Conservation (phyloP, 2,888 invertebrate species). For the Tipula lateralis region DNA sequence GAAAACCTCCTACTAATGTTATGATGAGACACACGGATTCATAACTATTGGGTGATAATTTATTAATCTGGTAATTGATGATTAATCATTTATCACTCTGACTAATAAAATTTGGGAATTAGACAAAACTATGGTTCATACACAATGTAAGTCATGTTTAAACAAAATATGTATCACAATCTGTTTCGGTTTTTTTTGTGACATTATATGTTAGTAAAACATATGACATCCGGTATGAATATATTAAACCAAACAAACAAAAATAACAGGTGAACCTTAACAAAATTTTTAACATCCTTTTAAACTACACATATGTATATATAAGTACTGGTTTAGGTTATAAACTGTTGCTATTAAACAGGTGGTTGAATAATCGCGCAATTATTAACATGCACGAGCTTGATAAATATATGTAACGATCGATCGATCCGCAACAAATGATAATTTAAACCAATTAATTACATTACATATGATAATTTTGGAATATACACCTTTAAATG, state of each 20-base stretch:
- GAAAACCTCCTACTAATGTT: not conserved
- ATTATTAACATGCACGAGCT: not conserved
- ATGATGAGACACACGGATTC: not conserved
- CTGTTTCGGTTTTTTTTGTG: not conserved
- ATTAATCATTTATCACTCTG: not conserved
- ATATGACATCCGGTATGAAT: slow-evolving; percentile 1
- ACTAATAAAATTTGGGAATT: not conserved
- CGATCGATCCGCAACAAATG: not conserved
- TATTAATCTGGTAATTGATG: not conserved
- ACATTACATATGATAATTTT: not conserved
- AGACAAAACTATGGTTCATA: not conserved
- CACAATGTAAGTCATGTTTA: too few relatives aligned
- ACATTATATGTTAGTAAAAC: not conserved
- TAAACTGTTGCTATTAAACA: not conserved
- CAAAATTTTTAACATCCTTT: not conserved
- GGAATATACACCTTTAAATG: not conserved
- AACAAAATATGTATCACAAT: not conserved
- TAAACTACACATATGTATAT: not conserved
- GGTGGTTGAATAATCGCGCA: not conserved
- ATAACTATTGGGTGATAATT: not conserved
- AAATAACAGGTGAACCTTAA: not conserved
- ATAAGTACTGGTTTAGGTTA: too few relatives aligned
- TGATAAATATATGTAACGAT: not conserved
- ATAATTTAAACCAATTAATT: not conserved
- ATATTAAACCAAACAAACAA: not conserved